Conservation (phyloP, 2,888 invertebrate genomes). For the Melieria picta region DNA sequence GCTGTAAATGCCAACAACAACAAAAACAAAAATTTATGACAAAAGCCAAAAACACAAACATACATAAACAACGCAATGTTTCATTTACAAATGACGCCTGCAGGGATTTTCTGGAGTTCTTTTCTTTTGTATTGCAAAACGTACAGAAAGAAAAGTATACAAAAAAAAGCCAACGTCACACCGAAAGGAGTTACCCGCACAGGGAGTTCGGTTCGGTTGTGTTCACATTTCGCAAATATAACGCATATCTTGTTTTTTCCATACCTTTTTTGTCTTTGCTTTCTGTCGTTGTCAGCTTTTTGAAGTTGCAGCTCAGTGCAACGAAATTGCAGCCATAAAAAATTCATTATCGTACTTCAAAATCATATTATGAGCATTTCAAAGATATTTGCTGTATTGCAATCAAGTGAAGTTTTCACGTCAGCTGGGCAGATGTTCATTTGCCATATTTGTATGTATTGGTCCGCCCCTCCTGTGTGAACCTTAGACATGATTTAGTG, state of each 20-base stretch:
- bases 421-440: too few species aligned
- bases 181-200: too few species aligned
- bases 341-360: conserved; percentile 31
- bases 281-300: background rate
- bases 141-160: background rate
- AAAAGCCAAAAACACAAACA: conserved; percentile 42
- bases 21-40: conserved; percentile 40
- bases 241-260: background rate
- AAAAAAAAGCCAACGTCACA: conserved; percentile 1
- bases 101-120: conserved; percentile 30
- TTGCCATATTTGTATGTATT: too few species aligned
- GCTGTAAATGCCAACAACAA: conserved; percentile 38
- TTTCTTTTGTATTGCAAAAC: conserved; percentile 19
- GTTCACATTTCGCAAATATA: too few species aligned
- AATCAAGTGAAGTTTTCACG: too few species aligned
- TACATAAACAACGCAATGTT: conserved; percentile 48
- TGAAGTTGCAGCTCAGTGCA: conserved; percentile 25
- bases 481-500: too few species aligned
- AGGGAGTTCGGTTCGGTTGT: too few species aligned
- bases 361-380: conserved; percentile 32
- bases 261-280: conserved; percentile 1
- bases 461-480: too few species aligned
- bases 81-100: conserved; percentile 36
- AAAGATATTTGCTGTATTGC: too few species aligned
- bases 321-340: conserved; percentile 23